phyloP scores from a whole-genome alignment of 2,797 vertebrate genomes.

The Bovichtus diacanthus region DNA sequence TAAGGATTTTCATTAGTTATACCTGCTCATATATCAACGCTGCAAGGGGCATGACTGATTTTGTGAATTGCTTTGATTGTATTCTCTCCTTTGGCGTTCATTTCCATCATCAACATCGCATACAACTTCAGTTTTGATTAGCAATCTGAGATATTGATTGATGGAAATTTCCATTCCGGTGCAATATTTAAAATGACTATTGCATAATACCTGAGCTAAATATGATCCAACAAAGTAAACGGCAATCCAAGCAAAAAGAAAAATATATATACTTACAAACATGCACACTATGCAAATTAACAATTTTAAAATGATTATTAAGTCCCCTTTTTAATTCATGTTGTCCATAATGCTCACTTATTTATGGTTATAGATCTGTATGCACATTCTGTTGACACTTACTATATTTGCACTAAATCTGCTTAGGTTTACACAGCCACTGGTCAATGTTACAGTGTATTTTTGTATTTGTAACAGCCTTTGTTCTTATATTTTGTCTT shows the following conservation, averaged over 20 bases:
- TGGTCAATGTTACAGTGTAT: no score
- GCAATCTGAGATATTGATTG: no score
- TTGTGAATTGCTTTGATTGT: background rate
- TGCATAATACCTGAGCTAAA: background rate
- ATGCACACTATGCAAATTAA: background rate
- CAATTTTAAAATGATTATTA: background rate
- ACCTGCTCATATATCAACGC: background rate
- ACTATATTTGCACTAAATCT: no score
- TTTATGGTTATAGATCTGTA: no score
- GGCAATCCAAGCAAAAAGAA: background rate
- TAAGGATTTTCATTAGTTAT: background rate
- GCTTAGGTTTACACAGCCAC: no score
- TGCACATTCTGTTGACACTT: no score
- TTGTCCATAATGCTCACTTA: no score
- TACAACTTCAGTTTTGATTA: background rate
- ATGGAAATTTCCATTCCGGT: background rate
- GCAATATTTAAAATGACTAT: background rate
- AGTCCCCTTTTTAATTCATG: background rate
- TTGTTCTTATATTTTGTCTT: no score
- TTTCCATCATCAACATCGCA: background rate
- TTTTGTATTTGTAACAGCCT: no score
- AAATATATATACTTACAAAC: background rate
- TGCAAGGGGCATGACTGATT: background rate
- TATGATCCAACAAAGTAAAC: background rate
- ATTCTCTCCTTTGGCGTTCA: fast-evolving